These are phyloP conservation scores for Sebastiscus tertius DNA, from an alignment of 2,797 vertebrate species.

Conservation along the genomic window DNA sequence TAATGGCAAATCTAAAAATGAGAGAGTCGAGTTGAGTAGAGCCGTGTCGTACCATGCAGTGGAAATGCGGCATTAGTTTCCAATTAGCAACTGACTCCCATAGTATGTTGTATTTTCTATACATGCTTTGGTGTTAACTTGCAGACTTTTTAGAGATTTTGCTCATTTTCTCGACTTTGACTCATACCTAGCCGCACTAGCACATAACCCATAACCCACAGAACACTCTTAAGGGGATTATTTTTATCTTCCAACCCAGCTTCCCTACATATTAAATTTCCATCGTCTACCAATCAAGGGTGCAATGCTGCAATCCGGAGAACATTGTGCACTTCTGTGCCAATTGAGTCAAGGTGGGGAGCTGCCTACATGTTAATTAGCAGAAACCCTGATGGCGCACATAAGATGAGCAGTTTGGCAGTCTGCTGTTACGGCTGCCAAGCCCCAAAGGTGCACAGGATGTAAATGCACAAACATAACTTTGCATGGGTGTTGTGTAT, in stretches of 20 bases:
- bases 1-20: too few relatives aligned
- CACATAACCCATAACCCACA: background rate
- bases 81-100: background rate
- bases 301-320: background rate
- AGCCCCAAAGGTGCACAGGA: background rate
- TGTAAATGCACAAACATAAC: background rate
- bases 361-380: background rate
- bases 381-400: background rate
- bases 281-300: background rate
- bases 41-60: too few relatives aligned
- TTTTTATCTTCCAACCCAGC: constrained; percentile 1
- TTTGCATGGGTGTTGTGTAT: background rate
- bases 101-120: background rate
- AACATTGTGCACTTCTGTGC: background rate
- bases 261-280: background rate
- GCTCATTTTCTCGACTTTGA: background rate
- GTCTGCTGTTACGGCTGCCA: background rate
- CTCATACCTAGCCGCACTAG: background rate
- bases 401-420: background rate
- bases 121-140: background rate
- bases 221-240: background rate
- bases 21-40: too few relatives aligned
- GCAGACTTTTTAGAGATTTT: background rate
- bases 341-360: background rate
- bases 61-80: too few relatives aligned